Evolutionary conservation across 2,797 vertebrate species (phyloP), one percentile per base, ranked within the genome.

Genomic region (Mastacembelus armatus): DNA sequence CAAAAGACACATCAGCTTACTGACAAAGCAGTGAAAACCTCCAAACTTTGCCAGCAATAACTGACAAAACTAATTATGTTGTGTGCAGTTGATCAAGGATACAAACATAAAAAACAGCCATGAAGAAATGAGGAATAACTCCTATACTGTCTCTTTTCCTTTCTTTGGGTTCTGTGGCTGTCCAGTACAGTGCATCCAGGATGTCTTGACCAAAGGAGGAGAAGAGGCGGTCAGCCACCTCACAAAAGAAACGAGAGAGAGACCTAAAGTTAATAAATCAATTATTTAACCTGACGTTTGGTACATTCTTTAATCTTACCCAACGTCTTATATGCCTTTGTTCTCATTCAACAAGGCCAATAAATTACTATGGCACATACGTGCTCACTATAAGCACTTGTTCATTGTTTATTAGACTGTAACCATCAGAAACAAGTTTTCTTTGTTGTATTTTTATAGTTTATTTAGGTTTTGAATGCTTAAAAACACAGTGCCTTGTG

Each of bases 21-120:
- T 6, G 19, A n/a, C n/a, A 4, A 11, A 21, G 9, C 19, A 39
- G n/a, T 12, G 26, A 9, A 8, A 26, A 38, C 32, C 8, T 38
- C n/a, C 18, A 18, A 12, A 9, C 8, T 10, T n/a, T 5, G 1
- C 18, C 30, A 32, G 9, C 2, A 11, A 5, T 29, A 16, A 39
- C 11, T 38, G 8, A 16, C 36, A 19, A 24, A 9, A 7, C 0
- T 12, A 16, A 29, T 8, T 9, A 9, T 6, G 5, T 21, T 32
- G 18, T 33, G 32, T 29, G 3, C 11, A 38, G 21, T 24, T 52
- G 3, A 45, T 21, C n/a, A 8, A 97, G 95, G 98, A 99, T 99
- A 99, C 98, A 98, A 85, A 99, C 97, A 83, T 99, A 99, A n/a
- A 96, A 92, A 57, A 99, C 96, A 0, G 97, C 98, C 96, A 99